Percentiles rank a stretch among this genome's conserved stretches.
Evolutionary conservation across 2,888 invertebrate genomes (phyloP).

Genomic region (Melanostoma scalare): DNA sequence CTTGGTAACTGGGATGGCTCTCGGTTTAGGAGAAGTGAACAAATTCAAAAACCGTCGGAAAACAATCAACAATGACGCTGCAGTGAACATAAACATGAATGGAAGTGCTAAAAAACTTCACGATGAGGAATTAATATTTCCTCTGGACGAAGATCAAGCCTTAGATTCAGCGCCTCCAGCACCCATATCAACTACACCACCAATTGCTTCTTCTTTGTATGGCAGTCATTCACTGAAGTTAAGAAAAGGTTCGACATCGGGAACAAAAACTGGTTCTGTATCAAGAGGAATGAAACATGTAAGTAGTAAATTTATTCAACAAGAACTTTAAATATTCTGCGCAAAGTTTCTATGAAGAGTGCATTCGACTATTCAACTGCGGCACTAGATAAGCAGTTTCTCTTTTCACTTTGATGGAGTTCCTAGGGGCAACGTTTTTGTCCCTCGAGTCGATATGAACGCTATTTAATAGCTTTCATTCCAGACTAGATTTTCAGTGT

Average conservation of each 20-base stretch:
- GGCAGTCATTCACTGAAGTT: constrained; percentile 82
- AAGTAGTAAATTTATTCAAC: constrained; percentile 21
- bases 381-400: too few species aligned
- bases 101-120: constrained; percentile 66
- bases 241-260: constrained; percentile 84
- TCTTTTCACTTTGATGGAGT: too few species aligned
- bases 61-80: constrained; percentile 74
- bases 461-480: too few species aligned
- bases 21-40: constrained; percentile 87
- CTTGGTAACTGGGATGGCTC: constrained; percentile 89
- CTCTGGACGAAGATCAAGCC: constrained; percentile 89
- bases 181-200: constrained; percentile 75
- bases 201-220: constrained; percentile 75
- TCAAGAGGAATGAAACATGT: constrained; percentile 66
- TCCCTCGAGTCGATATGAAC: too few species aligned
- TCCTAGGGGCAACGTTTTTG: too few species aligned
- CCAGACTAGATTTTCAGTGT: too few species aligned
- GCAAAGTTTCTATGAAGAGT: too few species aligned
- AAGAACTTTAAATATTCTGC: background rate
- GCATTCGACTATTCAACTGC: too few species aligned
- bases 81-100: constrained; percentile 60
- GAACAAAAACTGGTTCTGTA: constrained; percentile 77
- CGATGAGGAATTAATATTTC: constrained; percentile 92
- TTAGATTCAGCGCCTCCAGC: constrained; percentile 78
- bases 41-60: constrained; percentile 83